Base-by-base conservation (phyloP, 53 echinoderm and acorn worm genomes). In the Hippasteria phrygiana region DNA sequence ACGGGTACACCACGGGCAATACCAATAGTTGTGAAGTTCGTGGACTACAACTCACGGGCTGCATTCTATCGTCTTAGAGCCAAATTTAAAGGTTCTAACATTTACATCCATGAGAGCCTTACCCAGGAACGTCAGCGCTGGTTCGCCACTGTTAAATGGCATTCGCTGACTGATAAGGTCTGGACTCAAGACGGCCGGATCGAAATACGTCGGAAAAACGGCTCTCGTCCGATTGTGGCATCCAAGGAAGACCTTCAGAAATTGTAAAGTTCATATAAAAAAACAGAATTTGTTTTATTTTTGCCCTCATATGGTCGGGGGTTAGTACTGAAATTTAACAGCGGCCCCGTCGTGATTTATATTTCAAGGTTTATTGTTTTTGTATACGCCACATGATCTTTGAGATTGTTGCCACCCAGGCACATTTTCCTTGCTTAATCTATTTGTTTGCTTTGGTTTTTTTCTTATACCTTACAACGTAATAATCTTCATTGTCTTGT, bases 1-100 rank as follows among this genome's bases (percentile, higher is more conserved):
- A n/a, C n/a, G n/a, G n/a, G n/a, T n/a, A n/a, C n/a, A n/a, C n/a
- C 75, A 74, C 43, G 75, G 45, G 45, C 46, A 46, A 74, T 43
- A 46, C 75, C 75, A 46, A 74, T 88, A 22, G 67, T 88, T 22
- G 22, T 88, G 2, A 88, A 78, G 69, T 88, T 88, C 38, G 46
- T 67, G 1, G 78, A 77, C 26, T 88, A 75, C 47, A 75, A 75
- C 34, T 55, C 76, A 33, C 76, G 88, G 32, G 71, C 66, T 34
- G 69, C 69, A 66, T 77, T 88, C 35, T 78, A 88, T 37, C 22
- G 37, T 22, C 65, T 67, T 31, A 63, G 78, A 65, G 39, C 62
- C 69, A 88, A 88, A 33, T 78, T 88, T n/a, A n/a, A n/a, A n/a
- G n/a, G n/a, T n/a, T n/a, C n/a, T n/a, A n/a, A n/a, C n/a, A n/a